These are phyloP conservation scores for Rhea pennata DNA, from an alignment of 2,113 vertebrate genomes.

Conservation along the genomic window DNA sequence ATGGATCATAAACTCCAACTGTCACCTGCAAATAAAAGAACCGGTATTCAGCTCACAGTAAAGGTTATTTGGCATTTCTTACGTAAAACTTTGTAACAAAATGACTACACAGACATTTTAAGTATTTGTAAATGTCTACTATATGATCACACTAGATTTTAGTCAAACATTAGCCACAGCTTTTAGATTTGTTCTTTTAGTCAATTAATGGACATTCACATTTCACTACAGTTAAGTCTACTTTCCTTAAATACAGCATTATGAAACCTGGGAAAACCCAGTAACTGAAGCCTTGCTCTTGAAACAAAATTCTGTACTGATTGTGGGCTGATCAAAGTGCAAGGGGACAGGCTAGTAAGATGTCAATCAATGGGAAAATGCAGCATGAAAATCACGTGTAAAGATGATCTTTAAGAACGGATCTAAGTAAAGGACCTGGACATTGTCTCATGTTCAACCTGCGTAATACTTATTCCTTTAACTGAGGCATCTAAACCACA, in stretches of 20 bases:
- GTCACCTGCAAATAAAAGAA: constrained; percentile 83
- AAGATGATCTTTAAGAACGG: neutral
- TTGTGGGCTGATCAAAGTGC: neutral
- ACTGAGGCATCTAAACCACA: neutral
- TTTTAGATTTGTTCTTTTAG: neutral
- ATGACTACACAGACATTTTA: neutral
- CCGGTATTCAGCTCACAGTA: neutral
- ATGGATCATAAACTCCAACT: constrained; percentile 93
- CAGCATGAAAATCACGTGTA: neutral
- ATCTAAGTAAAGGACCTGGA: neutral
- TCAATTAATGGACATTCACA: neutral
- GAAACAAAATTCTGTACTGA: neutral
- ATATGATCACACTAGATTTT: neutral
- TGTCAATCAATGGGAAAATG: neutral
- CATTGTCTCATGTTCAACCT: neutral
- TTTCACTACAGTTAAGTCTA: neutral
- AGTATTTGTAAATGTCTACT: neutral
- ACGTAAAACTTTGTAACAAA: neutral
- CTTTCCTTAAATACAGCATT: neutral
- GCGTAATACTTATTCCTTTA: neutral
- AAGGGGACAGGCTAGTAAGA: neutral
- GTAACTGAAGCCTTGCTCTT: neutral
- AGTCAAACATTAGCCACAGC: neutral
- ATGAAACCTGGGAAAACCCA: neutral
- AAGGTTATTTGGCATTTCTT: neutral